phyloP scores from a whole-genome alignment of 2,113 vertebrate species.

The Taurulus bubalis region DNA sequence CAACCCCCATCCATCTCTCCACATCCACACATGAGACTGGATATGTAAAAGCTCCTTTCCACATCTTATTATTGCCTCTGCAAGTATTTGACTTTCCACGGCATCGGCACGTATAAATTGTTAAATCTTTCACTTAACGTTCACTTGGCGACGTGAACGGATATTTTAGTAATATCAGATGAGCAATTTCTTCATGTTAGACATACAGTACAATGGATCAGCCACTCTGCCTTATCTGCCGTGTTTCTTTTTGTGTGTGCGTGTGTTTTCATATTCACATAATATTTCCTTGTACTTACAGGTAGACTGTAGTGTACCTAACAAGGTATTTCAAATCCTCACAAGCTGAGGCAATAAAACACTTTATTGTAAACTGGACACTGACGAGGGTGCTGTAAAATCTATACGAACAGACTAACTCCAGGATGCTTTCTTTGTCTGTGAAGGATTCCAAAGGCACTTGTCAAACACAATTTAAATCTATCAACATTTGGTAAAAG shows the following conservation, averaged over 20 bases:
- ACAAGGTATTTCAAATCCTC: conserved; percentile 3
- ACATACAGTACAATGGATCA: neutral
- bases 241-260: neutral
- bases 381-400: conserved; percentile 14
- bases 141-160: neutral
- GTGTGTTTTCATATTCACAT: neutral
- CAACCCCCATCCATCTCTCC: conserved; percentile 48
- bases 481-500: conserved; percentile 37
- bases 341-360: neutral
- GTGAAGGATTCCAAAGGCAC: conserved; percentile 33
- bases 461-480: conserved; percentile 52
- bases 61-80: conserved; percentile 29
- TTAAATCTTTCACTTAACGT: conserved; percentile 24
- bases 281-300: neutral
- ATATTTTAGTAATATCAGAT: neutral
- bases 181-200: neutral
- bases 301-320: neutral
- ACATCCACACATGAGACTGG: conserved; percentile 22
- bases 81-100: conserved; percentile 37
- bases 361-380: conserved; percentile 7
- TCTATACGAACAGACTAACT: conserved; percentile 48
- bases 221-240: neutral
- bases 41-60: conserved; percentile 55
- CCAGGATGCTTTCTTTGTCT: conserved; percentile 48
- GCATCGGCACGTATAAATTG: neutral